Conservation (phyloP, 2,888 invertebrate species). For the Julus scanicus region DNA sequence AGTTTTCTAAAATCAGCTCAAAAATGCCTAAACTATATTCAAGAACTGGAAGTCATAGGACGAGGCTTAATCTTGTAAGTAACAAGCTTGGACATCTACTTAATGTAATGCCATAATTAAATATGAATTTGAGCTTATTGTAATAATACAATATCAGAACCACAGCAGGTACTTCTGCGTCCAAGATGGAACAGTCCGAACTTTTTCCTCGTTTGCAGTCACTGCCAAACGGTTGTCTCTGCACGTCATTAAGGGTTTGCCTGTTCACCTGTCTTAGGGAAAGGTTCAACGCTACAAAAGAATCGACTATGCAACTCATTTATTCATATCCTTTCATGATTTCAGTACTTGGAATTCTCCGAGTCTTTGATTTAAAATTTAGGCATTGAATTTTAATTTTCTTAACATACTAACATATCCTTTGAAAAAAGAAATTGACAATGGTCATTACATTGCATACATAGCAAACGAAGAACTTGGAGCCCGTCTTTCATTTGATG, state of each 20-base stretch:
- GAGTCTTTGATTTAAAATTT: neutral
- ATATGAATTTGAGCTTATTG: neutral
- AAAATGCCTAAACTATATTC: slow-evolving; percentile 43
- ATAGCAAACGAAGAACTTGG: slow-evolving; percentile 19
- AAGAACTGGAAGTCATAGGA: slow-evolving; percentile 48
- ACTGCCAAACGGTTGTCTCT: slow-evolving; percentile 14
- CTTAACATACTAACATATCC: slow-evolving; percentile 41
- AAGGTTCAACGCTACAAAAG: neutral
- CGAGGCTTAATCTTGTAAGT: slow-evolving; percentile 48
- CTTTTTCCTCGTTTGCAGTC: slow-evolving; percentile 30
- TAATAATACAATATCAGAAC: slow-evolving; percentile 16
- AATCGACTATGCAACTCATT: neutral
- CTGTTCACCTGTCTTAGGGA: neutral
- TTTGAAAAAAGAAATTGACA: slow-evolving; percentile 27
- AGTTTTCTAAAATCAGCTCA: neutral
- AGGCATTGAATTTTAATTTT: neutral
- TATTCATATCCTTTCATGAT: neutral
- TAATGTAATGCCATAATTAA: neutral
- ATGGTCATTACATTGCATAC: slow-evolving; percentile 44
- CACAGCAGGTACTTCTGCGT: neutral
- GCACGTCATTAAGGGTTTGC: neutral
- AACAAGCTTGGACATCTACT: neutral
- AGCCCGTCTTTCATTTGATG: neutral
- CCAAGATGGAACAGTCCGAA: slow-evolving; percentile 36
- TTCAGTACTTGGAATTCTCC: neutral